A percentile compares a stretch with the other conserved stretches of the same genome.
Evolutionary conservation across 2,888 invertebrate species (phyloP).

Genomic region (Yponomeuta malinellus): DNA sequence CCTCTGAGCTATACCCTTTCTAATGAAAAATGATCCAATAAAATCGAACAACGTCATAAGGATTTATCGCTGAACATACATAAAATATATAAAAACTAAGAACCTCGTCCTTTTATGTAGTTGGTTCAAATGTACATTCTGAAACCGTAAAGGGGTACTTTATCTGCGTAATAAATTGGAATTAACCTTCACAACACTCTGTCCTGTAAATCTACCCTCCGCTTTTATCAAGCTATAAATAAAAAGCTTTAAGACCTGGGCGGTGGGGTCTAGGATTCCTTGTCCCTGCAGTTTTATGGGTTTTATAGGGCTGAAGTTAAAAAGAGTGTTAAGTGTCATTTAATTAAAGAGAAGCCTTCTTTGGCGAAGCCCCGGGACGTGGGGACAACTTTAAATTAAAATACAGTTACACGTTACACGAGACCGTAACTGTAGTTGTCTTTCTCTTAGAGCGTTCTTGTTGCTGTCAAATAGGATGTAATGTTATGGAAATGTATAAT

Average conservation of each 20-base stretch:
- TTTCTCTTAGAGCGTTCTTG: too few species aligned
- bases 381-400: neutral
- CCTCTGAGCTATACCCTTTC: too few species aligned
- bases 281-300: neutral
- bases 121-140: neutral
- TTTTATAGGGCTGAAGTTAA: constrained; percentile 18
- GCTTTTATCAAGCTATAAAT: neutral
- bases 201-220: neutral
- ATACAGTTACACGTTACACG: neutral
- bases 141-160: neutral
- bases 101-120: too few species aligned
- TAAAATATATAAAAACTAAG: too few species aligned
- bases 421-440: too few species aligned
- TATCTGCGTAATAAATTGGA: neutral
- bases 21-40: too few species aligned
- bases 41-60: too few species aligned
- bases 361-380: constrained; percentile 6
- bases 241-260: neutral
- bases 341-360: constrained; percentile 62
- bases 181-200: neutral
- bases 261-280: neutral
- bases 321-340: constrained; percentile 52
- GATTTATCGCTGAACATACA: too few species aligned
- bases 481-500: too few species aligned
- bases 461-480: too few species aligned